Percentiles rank a stretch among this genome's conserved stretches.
Conservation (phyloP, 2,113 vertebrate species). For the Apteryx mantelli region DNA sequence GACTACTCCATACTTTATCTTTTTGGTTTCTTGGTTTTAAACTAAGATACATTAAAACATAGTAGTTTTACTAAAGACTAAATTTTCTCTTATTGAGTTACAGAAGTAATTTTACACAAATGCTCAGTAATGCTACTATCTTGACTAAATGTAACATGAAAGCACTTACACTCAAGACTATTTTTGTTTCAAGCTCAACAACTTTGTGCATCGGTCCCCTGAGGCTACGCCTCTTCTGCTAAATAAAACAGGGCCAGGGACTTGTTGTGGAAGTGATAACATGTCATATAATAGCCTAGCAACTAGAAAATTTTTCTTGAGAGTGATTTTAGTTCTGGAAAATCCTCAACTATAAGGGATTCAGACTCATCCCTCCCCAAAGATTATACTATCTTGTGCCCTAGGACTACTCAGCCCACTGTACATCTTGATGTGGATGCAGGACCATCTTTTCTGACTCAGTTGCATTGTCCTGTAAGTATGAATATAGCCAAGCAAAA, state of each 20-base stretch:
- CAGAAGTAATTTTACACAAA: neutral
- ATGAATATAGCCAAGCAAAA: rapidly evolving
- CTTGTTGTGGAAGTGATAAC: neutral
- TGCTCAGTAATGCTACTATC: neutral
- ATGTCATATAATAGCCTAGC: neutral
- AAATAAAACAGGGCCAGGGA: neutral
- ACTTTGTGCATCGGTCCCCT: neutral
- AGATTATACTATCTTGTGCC: neutral
- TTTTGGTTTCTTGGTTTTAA: neutral
- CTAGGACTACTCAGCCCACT: neutral
- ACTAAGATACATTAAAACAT: neutral
- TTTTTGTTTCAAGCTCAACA: neutral
- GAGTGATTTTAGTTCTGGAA: neutral
- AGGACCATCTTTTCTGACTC: neutral
- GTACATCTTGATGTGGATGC: rapidly evolving
- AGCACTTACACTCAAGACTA: neutral
- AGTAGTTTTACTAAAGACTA: neutral
- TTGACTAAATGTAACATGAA: neutral
- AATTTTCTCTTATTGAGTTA: neutral
- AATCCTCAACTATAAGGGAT: neutral
- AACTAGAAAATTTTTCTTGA: neutral
- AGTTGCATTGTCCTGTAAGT: neutral
- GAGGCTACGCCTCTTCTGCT: neutral
- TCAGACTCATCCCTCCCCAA: neutral
- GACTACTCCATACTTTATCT: neutral